Evolutionary conservation across 2,888 invertebrate species (phyloP), one percentile per base, ranked within the genome.

Genomic region (Abscondita cerata): DNA sequence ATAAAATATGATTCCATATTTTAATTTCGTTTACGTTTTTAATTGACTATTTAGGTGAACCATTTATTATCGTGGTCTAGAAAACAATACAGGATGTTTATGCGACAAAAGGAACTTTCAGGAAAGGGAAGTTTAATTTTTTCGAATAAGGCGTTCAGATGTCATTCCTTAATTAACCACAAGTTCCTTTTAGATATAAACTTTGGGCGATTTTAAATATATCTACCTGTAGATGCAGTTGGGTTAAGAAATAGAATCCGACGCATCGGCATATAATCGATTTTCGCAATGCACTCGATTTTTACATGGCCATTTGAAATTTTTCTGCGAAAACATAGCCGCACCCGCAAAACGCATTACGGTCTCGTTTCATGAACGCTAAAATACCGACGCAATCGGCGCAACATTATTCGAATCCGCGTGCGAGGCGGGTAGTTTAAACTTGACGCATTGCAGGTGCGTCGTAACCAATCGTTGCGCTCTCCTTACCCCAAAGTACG

Each of bases 381-480:
- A 56, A 62, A 61, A 69, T 69, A 71, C 64, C 74, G 75, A 75
- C 73, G 74, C 75, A 73, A 67, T 71, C 60, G 54, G 62, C 62
- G 64, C 64, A 64, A 64, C 56, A 33, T 51, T 60, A 62, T 64
- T 64, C 66, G 71, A 70, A 75, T 73, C 75, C 73, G 73, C 75
- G 77, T 76, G 75, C 75, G 72, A 73, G 25, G 71, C 74, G 73
- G 76, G 71, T 68, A 70, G 79, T 77, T 66, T 70, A 70, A 72
- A 82, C 82, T 85, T 90, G 90, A 89, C 90, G 90, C 90, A 91
- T 90, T 91, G 91, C 91, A 90, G 91, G 90, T 91, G 88, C 87
- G 87, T 86, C 84, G 81, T 84, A 85, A 85, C 90, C 90, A 90
- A 91, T 90, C 87, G 85, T 84, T 85, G 85, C 83, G 85, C 86